phyloP scores from a whole-genome alignment of 2,113 vertebrate genomes.

The Sinocyclocheilus grahami region DNA sequence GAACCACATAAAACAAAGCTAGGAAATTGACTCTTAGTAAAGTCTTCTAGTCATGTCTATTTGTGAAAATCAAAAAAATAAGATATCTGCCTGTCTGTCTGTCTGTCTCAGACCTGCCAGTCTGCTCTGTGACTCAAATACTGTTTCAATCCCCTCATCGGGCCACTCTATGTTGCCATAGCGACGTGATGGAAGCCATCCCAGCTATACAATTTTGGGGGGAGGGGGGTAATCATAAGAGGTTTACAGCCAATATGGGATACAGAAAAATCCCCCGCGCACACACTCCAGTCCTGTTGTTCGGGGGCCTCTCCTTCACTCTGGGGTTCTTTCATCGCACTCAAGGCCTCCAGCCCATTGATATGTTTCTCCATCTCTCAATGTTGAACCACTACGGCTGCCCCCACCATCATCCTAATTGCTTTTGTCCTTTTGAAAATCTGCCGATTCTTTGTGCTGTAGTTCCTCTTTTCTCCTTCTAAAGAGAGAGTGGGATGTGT shows the following conservation, averaged over 20 bases:
- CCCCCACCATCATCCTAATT: constrained; percentile 13
- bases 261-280: background rate
- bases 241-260: constrained; percentile 3
- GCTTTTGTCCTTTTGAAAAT: constrained; percentile 10
- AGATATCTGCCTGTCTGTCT: background rate
- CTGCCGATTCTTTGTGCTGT: background rate
- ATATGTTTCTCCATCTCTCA: constrained; percentile 27
- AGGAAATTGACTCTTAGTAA: background rate
- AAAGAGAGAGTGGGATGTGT: background rate
- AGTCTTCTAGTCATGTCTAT: too few relatives aligned
- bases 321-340: constrained; percentile 41
- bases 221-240: constrained; percentile 27
- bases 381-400: background rate
- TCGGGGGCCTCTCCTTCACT: background rate
- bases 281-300: constrained; percentile 20
- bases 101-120: too few relatives aligned
- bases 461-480: background rate
- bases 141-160: constrained; percentile 36
- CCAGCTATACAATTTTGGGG: constrained; percentile 27
- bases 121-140: background rate
- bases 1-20: background rate
- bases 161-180: constrained; percentile 49
- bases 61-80: too few relatives aligned
- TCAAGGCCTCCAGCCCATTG: constrained; percentile 41
- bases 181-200: constrained; percentile 37